Base-by-base conservation (phyloP, 2,113 vertebrate species). In the Bucco capensis region DNA sequence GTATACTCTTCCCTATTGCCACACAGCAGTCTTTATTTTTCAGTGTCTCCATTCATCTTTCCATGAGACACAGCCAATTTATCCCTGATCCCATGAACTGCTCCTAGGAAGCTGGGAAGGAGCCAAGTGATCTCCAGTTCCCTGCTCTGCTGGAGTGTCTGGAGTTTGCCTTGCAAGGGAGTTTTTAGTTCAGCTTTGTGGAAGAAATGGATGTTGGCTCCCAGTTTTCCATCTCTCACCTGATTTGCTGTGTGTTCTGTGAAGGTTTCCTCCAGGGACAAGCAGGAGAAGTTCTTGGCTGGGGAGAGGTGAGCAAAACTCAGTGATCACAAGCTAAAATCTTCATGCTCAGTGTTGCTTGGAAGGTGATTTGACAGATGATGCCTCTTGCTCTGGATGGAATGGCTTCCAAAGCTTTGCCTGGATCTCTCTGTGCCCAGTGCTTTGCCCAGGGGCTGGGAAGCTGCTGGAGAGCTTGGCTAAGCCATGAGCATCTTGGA, bases 401-500 rank as follows among this genome's bases (percentile, higher is more conserved):
- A 86, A 58, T 66, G 60, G 44, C 70, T 93, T 94, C 90, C 70
- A 86, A 53, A 96, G 44, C 35, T 58, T 71, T 44, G 11, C 79
- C 23, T 56, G 88, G 56, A 77, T 83, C 64, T 87, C 60, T 24
- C 85, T 91, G 73, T 95, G 86, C 69, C 73, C 82, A 88, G 44
- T 94, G 90, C 67, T 93, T 91, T 92, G 44, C 86, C 40, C 78
- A 57, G 33, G 42, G n/a, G 92, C 15, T 42, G 38, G 47, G 70
- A 72, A 72, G 81, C 71, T 88, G 37, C 71, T 94, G 76, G 82
- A 61, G 53, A 80, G 69, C 56, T 76, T 67, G 80, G 96, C 82
- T 88, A 94, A 84, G 24, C 79, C 71, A 12, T 74, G 74, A 94
- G n/a, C 85, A 64, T 89, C 74, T 95, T 96, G 93, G 88, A 89